Conservation (phyloP, 92 coral and sea anemone species). For the Meandrina meandrites region DNA sequence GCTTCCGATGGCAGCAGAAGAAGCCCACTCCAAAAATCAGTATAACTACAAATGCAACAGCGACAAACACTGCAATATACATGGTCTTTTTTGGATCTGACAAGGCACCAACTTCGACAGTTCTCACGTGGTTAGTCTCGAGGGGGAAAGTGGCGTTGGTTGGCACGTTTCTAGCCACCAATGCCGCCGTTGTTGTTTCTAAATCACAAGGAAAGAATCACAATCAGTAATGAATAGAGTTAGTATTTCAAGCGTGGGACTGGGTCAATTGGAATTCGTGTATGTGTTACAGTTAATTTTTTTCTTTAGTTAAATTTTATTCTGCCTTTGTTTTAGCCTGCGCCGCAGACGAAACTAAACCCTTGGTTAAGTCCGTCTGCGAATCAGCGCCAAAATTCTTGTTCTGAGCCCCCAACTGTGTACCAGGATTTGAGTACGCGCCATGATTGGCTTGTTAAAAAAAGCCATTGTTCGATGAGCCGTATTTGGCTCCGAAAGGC, state of each 20-base stretch:
- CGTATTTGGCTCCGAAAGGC: no score
- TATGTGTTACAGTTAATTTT: not conserved
- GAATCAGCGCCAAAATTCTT: no score
- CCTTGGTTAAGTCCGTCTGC: no score
- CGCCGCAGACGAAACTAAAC: no score
- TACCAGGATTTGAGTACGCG: no score
- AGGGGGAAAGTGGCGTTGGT: not conserved
- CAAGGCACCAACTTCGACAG: not conserved
- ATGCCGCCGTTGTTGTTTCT: constrained; percentile 9
- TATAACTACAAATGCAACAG: not conserved
- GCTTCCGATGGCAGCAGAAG: constrained; percentile 13
- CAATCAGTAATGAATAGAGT: not conserved
- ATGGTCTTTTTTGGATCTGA: constrained; percentile 20
- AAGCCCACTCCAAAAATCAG: constrained; percentile 1
- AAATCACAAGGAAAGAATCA: not conserved
- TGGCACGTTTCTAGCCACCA: not conserved
- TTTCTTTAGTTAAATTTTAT: no score
- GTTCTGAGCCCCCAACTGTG: no score
- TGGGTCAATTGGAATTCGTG: not conserved
- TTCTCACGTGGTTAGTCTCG: not conserved
- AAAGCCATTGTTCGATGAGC: no score
- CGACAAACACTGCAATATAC: not conserved
- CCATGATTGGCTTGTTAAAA: no score
- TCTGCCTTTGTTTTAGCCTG: no score
- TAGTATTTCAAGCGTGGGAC: not conserved